Conservation (phyloP, 2,113 vertebrate genomes). For the Machaerirhynchus nigripectus region DNA sequence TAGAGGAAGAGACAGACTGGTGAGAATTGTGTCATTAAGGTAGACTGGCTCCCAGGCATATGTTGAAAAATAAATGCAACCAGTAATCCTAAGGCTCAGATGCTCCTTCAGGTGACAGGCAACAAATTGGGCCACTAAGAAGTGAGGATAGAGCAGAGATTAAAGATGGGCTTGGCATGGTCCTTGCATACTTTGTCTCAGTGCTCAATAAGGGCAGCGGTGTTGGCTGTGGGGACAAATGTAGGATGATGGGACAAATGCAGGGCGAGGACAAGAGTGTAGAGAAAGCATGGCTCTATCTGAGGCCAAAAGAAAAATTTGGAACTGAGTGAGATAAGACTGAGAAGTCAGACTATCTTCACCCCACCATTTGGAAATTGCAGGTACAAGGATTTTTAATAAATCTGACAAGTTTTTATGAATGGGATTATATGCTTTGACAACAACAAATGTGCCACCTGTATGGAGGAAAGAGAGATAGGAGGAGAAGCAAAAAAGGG, state of each 20-base stretch:
- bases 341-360: not conserved
- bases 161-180: not conserved
- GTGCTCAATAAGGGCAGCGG: not conserved
- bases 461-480: not conserved
- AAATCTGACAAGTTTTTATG: not conserved
- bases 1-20: not conserved
- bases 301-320: not conserved
- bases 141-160: not conserved
- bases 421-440: not conserved
- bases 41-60: not conserved
- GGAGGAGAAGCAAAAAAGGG: not conserved
- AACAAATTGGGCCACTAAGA: not conserved
- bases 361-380: not conserved
- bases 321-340: not conserved
- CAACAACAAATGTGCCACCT: not conserved
- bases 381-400: not conserved
- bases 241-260: not conserved
- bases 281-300: not conserved
- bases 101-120: constrained; percentile 17
- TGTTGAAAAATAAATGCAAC: constrained; percentile 39
- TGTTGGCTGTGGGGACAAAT: not conserved
- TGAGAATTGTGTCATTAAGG: constrained; percentile 26
- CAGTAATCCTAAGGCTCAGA: constrained; percentile 15
- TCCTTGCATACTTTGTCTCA: not conserved
- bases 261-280: not conserved